phyloP scores from a whole-genome alignment of 2,797 vertebrate genomes.

The Nyctalus aviator region DNA sequence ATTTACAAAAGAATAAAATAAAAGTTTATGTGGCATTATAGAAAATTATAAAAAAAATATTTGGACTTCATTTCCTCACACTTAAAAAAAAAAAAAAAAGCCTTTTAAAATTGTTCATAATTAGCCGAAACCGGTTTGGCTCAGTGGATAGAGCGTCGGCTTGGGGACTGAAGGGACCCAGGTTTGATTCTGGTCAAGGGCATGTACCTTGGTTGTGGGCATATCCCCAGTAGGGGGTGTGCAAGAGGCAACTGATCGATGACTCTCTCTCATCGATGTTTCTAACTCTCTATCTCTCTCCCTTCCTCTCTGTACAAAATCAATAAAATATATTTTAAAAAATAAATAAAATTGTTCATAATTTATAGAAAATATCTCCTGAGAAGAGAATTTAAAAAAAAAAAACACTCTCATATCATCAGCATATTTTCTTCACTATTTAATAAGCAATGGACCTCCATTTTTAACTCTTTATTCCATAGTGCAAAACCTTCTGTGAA shows the following conservation, averaged over 20 bases:
- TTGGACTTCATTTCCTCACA: not conserved
- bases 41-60: slow-evolving; percentile 57
- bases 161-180: too few species aligned
- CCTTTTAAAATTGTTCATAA: slow-evolving; percentile 29
- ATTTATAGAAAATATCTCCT: not conserved
- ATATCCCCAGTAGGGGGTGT: too few species aligned
- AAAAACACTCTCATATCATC: not conserved
- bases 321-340: too few species aligned
- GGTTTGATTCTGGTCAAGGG: too few species aligned
- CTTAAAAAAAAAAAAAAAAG: not conserved
- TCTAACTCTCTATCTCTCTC: too few species aligned
- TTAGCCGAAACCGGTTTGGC: too few species aligned
- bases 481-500: slow-evolving; percentile 9
- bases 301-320: too few species aligned
- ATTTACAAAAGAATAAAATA: slow-evolving; percentile 61
- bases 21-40: slow-evolving; percentile 4
- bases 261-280: too few species aligned
- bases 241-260: too few species aligned
- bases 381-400: not conserved
- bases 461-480: not conserved
- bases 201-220: too few species aligned
- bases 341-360: slow-evolving; percentile 39
- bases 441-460: slow-evolving; percentile 5
- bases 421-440: not conserved
- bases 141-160: too few species aligned